phyloP scores from a whole-genome alignment of 2,888 invertebrate genomes.

The Gibbula magus region DNA sequence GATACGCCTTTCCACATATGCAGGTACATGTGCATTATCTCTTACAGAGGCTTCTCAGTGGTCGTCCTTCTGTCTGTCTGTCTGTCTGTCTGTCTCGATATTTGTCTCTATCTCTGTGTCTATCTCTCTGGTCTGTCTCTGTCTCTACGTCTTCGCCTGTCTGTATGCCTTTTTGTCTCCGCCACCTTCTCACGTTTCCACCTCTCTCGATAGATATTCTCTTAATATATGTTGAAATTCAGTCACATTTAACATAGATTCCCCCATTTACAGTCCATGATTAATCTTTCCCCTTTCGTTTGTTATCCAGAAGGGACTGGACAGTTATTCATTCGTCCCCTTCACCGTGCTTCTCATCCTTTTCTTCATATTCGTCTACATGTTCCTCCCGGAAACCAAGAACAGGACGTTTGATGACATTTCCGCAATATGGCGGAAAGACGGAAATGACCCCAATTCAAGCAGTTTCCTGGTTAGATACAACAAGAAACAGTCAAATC shows the following conservation, averaged over 20 bases:
- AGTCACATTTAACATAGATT: not conserved
- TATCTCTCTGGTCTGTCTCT: not conserved
- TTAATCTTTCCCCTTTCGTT: slow-evolving; percentile 28
- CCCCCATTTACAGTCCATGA: not conserved
- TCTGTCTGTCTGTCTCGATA: too few relatives aligned
- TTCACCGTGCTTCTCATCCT: slow-evolving; percentile 94
- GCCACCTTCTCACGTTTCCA: not conserved
- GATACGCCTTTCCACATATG: slow-evolving; percentile 95
- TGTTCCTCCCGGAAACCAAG: slow-evolving; percentile 99
- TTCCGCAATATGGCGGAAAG: slow-evolving; percentile 75
- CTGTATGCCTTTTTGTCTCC: not conserved
- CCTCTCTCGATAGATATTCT: too few relatives aligned
- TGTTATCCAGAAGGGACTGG: slow-evolving; percentile 66
- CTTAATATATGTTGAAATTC: not conserved
- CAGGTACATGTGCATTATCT: slow-evolving; percentile 81
- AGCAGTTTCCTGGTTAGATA: not conserved
- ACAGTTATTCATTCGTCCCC: slow-evolving; percentile 74
- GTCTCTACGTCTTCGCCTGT: not conserved
- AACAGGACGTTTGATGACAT: slow-evolving; percentile 98
- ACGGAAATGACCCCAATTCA: not conserved
- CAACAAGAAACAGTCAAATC: not conserved
- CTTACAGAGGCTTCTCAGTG: slow-evolving; percentile 59
- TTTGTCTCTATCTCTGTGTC: not conserved
- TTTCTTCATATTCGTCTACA: slow-evolving; percentile 95
- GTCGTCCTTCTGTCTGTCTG: too few relatives aligned